Base-by-base conservation (phyloP, 2,797 vertebrate genomes). In the Anas bernieri region DNA sequence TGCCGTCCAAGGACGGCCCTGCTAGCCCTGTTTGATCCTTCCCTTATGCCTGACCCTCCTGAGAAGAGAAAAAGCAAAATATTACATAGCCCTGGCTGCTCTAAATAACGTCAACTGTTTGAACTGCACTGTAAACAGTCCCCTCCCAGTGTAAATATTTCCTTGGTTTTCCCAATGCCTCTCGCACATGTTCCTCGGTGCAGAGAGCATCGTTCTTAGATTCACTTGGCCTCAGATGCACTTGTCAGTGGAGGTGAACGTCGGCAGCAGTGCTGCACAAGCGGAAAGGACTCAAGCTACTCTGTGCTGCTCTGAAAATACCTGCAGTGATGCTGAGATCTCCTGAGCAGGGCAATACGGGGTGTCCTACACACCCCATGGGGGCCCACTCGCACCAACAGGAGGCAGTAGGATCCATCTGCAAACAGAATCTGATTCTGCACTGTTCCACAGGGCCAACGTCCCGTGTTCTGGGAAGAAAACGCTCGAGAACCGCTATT, bases 131-230 rank as follows among this genome's bases (percentile, higher is more conserved):
- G 94, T 52, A 93, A 75, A 75, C 92, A 85, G 88, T 62, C 90
- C 84, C 93, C 90, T 96, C 95, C 95, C 94, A 92, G 90, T 4
- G 31, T 39, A 39, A 96, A 81, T 76, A 93, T 86, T 17, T 20
- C 94, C 89, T 35, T 3, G 94, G 61, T 85, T 72, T 18, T 41
- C 93, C 93, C 93, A 85, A 4, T 4, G 92, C 90, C 67, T 88
- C 89, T 39, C 23, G 0, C 90, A 91, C 85, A 35, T 63, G 79
- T 56, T 92, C 83, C 90, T 89, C 54, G 11, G 69, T 1, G 6
- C 12, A 0, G 16, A 22, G 77, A 73, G 78, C 90, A 78, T 30
- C 89, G 2, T 12, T 61, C 73, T 31, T 5, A 7, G 87, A 22
- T 41, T 43, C 31, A 26, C 62, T 86, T 72, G 94, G 35, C 94